Percentiles rank a stretch among this genome's conserved stretches.
Evolutionary conservation across 2,113 vertebrate genomes (phyloP).

Genomic region (Passer domesticus): DNA sequence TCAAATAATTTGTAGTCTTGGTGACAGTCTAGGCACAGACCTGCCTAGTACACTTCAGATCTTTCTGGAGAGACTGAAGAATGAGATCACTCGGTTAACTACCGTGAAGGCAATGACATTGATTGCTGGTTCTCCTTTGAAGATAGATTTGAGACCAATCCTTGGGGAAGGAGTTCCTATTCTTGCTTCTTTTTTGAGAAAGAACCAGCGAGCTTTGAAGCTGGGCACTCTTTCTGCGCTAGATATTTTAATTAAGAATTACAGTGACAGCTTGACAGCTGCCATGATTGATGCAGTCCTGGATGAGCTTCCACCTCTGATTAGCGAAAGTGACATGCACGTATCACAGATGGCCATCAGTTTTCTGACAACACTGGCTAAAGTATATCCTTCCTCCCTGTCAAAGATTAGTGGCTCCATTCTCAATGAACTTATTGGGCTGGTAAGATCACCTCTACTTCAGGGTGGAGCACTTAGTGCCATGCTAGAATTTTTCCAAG

Average conservation of each 20-base stretch:
- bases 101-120: slow-evolving; percentile 94
- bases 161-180: slow-evolving; percentile 95
- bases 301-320: slow-evolving; percentile 95
- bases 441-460: slow-evolving; percentile 93
- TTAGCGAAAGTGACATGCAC: slow-evolving; percentile 98
- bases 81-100: slow-evolving; percentile 95
- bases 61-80: slow-evolving; percentile 96
- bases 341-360: slow-evolving; percentile 99
- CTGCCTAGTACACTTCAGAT: slow-evolving; percentile 93
- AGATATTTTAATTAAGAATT: slow-evolving; percentile 96
- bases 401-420: slow-evolving; percentile 95
- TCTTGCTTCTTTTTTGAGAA: slow-evolving; percentile 95
- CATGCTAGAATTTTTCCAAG: slow-evolving; percentile 99
- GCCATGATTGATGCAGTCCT: slow-evolving; percentile 98
- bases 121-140: slow-evolving; percentile 93
- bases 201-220: slow-evolving; percentile 96
- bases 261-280: slow-evolving; percentile 91
- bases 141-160: slow-evolving; percentile 92
- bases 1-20: slow-evolving; percentile 97
- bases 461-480: slow-evolving; percentile 96
- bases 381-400: slow-evolving; percentile 94
- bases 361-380: slow-evolving; percentile 94
- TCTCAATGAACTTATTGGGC: slow-evolving; percentile 91
- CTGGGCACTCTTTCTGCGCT: slow-evolving; percentile 93
- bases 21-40: slow-evolving; percentile 91